Evolutionary conservation across 2,113 vertebrate species (phyloP).

Genomic region (Felis chaus): DNA sequence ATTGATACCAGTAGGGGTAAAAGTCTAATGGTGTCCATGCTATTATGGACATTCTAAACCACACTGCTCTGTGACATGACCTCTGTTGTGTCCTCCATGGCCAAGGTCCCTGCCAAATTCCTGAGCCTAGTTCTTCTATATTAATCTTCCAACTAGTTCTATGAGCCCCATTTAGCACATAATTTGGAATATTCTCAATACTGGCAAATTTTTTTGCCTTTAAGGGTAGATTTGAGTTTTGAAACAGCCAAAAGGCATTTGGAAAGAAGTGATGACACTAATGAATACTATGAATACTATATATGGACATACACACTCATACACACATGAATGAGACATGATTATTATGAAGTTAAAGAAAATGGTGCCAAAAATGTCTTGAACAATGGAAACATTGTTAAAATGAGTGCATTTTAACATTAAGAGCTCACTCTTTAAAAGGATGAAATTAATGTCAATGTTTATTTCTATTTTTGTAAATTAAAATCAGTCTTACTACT

Average conservation of each 20-base stretch:
- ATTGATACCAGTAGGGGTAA: not conserved
- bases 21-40: not conserved
- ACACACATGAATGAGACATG: not conserved
- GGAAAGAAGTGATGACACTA: not conserved
- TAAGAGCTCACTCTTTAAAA: conserved; percentile 41
- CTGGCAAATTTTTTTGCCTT: not conserved
- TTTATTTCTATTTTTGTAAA: conserved; percentile 3
- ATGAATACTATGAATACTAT: not conserved
- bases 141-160: not conserved
- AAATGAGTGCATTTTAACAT: conserved; percentile 28
- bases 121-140: not conserved
- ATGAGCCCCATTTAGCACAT: not conserved
- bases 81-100: not conserved
- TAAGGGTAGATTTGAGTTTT: conserved; percentile 1
- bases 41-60: not conserved
- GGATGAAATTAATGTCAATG: not conserved
- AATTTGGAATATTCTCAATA: conserved; percentile 11
- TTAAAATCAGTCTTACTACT: conserved; percentile 48
- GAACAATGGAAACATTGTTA: conserved; percentile 25
- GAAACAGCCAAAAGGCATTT: conserved; percentile 22
- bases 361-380: conserved; percentile 25
- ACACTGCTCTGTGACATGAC: not conserved
- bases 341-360: conserved; percentile 4
- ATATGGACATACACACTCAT: not conserved
- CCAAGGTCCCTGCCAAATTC: not conserved